Percentiles rank a stretch among this genome's conserved stretches.
Conservation (phyloP, 2,888 invertebrate species). For the Incurvaria masculella region DNA sequence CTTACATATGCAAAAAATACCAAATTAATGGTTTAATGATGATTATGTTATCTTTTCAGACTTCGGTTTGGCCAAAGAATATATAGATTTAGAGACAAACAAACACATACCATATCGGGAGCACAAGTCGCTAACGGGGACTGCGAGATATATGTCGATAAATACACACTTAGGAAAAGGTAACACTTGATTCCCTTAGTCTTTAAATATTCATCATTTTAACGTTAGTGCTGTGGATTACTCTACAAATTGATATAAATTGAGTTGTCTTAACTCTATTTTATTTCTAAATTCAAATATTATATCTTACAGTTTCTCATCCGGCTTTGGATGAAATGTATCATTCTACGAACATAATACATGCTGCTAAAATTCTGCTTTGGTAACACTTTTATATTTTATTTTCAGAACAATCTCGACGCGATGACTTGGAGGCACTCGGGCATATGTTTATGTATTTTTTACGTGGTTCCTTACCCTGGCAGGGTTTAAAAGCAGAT, state of each 20-base stretch:
- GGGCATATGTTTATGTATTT: constrained; percentile 99
- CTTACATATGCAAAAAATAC: too few species aligned
- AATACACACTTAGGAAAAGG: constrained; percentile 99
- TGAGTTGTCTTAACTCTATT: too few species aligned
- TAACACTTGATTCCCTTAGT: constrained; percentile 27
- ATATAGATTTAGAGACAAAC: constrained; percentile 99
- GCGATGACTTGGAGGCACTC: constrained; percentile 98
- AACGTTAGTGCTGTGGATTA: background rate
- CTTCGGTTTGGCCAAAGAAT: constrained; percentile 99
- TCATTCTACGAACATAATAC: too few species aligned
- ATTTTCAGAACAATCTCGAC: constrained; percentile 90
- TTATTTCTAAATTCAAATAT: too few species aligned
- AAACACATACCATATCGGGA: constrained; percentile 99
- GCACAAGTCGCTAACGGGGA: constrained; percentile 99
- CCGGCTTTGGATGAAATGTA: too few species aligned
- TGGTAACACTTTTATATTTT: constrained; percentile 12
- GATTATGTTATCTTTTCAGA: constrained; percentile 56
- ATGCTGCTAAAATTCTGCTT: constrained; percentile 12
- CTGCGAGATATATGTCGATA: constrained; percentile 99
- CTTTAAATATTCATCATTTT: background rate
- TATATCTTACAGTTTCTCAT: too few species aligned
- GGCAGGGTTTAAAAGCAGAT: constrained; percentile 99
- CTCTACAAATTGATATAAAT: too few species aligned
- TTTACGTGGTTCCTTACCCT: constrained; percentile 97
- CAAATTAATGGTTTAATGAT: too few species aligned